Evolutionary conservation across 2,888 invertebrate species (phyloP).

Genomic region (Eupeodes latifasciatus): DNA sequence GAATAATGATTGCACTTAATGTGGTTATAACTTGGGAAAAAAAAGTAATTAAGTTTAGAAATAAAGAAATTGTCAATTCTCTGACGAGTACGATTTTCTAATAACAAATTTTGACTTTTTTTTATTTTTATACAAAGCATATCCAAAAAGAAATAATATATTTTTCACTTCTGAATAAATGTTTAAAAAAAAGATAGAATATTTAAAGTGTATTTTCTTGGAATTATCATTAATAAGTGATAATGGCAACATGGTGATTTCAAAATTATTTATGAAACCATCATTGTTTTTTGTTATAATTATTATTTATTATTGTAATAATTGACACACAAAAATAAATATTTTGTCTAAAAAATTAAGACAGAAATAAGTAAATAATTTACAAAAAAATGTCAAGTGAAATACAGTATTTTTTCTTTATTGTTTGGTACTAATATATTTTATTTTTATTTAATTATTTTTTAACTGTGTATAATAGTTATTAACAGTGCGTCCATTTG

Average conservation of each 20-base stretch:
- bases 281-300: slow-evolving; percentile 1
- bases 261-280: not conserved
- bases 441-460: not conserved
- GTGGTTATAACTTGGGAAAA: slow-evolving; percentile 49
- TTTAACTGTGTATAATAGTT: slow-evolving; percentile 50
- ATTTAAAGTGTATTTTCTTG: slow-evolving; percentile 17
- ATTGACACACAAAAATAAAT: slow-evolving; percentile 14
- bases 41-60: not conserved
- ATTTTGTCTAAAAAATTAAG: not conserved
- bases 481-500: slow-evolving; percentile 60
- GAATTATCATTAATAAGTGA: slow-evolving; percentile 58
- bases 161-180: not conserved
- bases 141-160: not conserved
- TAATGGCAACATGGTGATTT: slow-evolving; percentile 54
- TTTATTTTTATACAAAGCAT: not conserved
- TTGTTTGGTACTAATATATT: not conserved
- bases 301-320: not conserved
- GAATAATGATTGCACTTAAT: slow-evolving; percentile 63
- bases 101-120: not conserved
- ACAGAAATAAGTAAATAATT: not conserved
- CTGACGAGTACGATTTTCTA: not conserved
- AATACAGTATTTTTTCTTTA: not conserved
- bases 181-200: not conserved
- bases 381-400: not conserved
- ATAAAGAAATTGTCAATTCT: not conserved